phyloP scores from a whole-genome alignment of 2,797 vertebrate genomes.

The Discoglossus pictus region DNA sequence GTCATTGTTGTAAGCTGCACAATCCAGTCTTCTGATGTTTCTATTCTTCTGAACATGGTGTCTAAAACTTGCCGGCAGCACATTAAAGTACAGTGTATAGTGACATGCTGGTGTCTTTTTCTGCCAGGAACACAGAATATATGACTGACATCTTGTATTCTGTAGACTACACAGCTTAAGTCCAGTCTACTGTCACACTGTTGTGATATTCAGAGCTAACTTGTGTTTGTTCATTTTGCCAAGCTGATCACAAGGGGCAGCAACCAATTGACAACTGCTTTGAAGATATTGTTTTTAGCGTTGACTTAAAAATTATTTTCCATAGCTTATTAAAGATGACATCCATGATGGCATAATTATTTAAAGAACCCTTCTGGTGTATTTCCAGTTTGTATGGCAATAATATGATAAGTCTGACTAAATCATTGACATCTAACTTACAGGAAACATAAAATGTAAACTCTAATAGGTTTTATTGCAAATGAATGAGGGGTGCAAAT shows the following conservation, averaged over 20 bases:
- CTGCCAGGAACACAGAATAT: slow-evolving; percentile 31
- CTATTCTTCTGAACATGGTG: slow-evolving; percentile 15
- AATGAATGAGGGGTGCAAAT: background rate
- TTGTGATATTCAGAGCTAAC: slow-evolving; percentile 38
- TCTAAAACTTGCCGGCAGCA: slow-evolving; percentile 32
- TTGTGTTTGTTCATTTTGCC: slow-evolving; percentile 39
- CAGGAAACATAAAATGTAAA: slow-evolving; percentile 6
- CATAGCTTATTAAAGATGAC: slow-evolving; percentile 31
- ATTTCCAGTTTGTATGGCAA: background rate
- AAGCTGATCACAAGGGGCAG: slow-evolving; percentile 34
- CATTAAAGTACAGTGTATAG: slow-evolving; percentile 31
- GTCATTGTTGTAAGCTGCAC: slow-evolving; percentile 36
- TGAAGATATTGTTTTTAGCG: slow-evolving; percentile 31
- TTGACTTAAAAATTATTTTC: slow-evolving; percentile 29
- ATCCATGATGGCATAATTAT: too few relatives aligned
- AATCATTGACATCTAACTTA: too few relatives aligned
- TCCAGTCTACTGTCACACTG: slow-evolving; percentile 22
- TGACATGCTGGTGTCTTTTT: slow-evolving; percentile 42
- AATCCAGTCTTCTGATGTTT: slow-evolving; percentile 41
- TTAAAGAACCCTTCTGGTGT: slow-evolving; percentile 20
- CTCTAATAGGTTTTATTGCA: slow-evolving; percentile 6
- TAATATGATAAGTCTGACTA: slow-evolving; percentile 23
- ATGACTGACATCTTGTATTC: slow-evolving; percentile 20
- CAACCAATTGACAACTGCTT: slow-evolving; percentile 27
- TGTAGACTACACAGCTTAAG: slow-evolving; percentile 28